Percentiles rank a stretch among this genome's conserved stretches.
phyloP scores from a whole-genome alignment of 1,140 invertebrate species.

The Armadillidium nasatum region DNA sequence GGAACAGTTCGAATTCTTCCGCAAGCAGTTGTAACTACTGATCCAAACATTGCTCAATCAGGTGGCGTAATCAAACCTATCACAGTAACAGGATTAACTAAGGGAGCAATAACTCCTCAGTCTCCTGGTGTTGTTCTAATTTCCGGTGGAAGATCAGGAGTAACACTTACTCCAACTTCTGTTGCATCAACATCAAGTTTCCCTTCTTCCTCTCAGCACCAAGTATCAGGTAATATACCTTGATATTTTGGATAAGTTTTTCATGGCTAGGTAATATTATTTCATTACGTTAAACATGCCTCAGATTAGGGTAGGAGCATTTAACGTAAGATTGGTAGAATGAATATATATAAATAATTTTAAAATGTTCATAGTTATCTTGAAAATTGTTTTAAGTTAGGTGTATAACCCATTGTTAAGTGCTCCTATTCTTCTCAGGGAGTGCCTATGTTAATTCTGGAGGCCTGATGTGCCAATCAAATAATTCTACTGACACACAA shows the following conservation, averaged over 20 bases:
- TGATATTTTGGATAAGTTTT: background rate
- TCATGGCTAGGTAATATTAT: no score
- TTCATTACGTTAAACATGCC: no score
- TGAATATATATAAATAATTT: no score
- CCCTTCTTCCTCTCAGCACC: constrained; percentile 13
- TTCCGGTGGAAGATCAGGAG: constrained; percentile 1
- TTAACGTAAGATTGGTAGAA: background rate
- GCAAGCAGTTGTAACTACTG: constrained; percentile 32
- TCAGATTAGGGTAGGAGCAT: background rate
- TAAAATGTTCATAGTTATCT: no score
- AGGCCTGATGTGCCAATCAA: background rate
- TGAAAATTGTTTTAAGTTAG: no score
- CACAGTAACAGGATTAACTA: constrained; percentile 30
- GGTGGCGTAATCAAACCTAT: constrained; percentile 40
- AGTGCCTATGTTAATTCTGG: background rate
- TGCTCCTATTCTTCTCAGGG: constrained; percentile 8
- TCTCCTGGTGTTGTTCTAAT: constrained; percentile 15
- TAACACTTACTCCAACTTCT: constrained; percentile 16
- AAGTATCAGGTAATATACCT: constrained; percentile 1
- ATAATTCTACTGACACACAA: background rate
- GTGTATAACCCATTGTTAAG: background rate
- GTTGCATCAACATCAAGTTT: constrained; percentile 18
- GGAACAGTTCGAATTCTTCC: constrained; percentile 35
- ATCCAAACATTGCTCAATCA: constrained; percentile 20
- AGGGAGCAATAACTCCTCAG: constrained; percentile 16